phyloP scores from a whole-genome alignment of 2,888 invertebrate genomes.

The Drosophila multiciliata region DNA sequence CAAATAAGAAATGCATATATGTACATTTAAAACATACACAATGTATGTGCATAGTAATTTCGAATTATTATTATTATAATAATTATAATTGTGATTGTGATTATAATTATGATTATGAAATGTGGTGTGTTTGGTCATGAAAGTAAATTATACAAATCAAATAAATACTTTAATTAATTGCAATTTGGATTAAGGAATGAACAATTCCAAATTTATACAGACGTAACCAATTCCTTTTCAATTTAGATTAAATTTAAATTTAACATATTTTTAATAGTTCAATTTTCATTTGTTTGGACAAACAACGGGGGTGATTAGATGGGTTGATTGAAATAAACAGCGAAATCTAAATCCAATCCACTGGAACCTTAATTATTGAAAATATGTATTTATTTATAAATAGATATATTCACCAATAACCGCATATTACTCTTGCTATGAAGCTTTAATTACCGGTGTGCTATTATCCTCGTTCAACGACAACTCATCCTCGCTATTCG shows the following conservation, averaged over 20 bases:
- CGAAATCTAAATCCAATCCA: not conserved
- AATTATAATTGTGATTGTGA: no score
- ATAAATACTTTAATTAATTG: conserved; percentile 55
- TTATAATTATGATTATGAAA: not conserved
- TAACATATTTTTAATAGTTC: not conserved
- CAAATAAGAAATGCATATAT: conserved; percentile 18
- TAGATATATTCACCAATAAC: conserved; percentile 3
- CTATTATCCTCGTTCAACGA: conserved; percentile 88
- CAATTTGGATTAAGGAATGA: not conserved
- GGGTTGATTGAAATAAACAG: not conserved
- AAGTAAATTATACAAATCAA: conserved; percentile 81
- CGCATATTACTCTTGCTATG: conserved; percentile 11
- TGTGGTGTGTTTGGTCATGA: conserved; percentile 73
- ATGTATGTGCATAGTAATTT: conserved; percentile 8
- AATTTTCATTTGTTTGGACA: not conserved
- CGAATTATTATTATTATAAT: no score
- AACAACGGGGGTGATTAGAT: not conserved
- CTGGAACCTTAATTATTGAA: conserved; percentile 9
- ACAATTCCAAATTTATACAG: not conserved
- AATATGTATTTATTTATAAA: not conserved
- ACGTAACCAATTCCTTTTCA: not conserved
- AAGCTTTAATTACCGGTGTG: conserved; percentile 85
- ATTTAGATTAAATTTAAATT: not conserved
- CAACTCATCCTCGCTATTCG: conserved; percentile 95
- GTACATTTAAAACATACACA: conserved; percentile 7